Percentiles rank a stretch among this genome's conserved stretches.
Conservation (phyloP, 2,888 invertebrate genomes). For the Amblyjoppa proteus region DNA sequence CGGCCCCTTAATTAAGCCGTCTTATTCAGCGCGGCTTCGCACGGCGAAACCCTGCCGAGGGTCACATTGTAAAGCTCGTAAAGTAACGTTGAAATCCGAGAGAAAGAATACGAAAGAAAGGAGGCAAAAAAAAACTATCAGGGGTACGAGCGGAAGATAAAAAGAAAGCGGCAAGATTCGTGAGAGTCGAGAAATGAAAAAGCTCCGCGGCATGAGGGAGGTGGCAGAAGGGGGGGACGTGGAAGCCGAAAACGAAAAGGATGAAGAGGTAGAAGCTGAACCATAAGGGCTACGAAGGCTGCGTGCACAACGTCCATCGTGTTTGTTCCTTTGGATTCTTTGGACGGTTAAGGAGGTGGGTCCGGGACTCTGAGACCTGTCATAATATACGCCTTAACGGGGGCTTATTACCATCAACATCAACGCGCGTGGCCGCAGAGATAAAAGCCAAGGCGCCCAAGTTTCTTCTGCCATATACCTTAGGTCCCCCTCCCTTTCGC, state of each 20-base stretch:
- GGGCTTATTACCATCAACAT: slow-evolving; percentile 74
- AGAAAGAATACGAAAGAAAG: slow-evolving; percentile 5
- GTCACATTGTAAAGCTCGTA: slow-evolving; percentile 48
- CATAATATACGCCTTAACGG: slow-evolving; percentile 76
- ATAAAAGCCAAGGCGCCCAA: slow-evolving; percentile 64
- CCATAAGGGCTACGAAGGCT: slow-evolving; percentile 24
- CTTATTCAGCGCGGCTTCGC: slow-evolving; percentile 26
- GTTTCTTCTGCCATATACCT: slow-evolving; percentile 47
- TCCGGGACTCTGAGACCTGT: slow-evolving; percentile 71
- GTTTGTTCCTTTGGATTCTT: slow-evolving; percentile 65
- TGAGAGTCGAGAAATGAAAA: slow-evolving; percentile 47
- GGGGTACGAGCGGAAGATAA: slow-evolving; percentile 1
- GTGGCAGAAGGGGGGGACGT: slow-evolving; percentile 19
- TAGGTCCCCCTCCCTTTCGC: slow-evolving; percentile 40
- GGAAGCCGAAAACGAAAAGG: slow-evolving; percentile 46
- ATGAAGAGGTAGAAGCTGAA: slow-evolving; percentile 46
- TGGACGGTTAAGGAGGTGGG: slow-evolving; percentile 66
- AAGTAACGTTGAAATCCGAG: slow-evolving; percentile 39
- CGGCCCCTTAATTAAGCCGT: slow-evolving; percentile 55
- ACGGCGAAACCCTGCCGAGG: slow-evolving; percentile 15
- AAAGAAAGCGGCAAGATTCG: slow-evolving; percentile 39
- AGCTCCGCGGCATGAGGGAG: background rate
- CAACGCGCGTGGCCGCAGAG: slow-evolving; percentile 69
- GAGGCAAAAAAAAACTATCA: slow-evolving; percentile 1
- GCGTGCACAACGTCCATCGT: slow-evolving; percentile 46